Evolutionary conservation across 2,113 vertebrate species (phyloP).

Genomic region (Syngnathoides biaculeatus): DNA sequence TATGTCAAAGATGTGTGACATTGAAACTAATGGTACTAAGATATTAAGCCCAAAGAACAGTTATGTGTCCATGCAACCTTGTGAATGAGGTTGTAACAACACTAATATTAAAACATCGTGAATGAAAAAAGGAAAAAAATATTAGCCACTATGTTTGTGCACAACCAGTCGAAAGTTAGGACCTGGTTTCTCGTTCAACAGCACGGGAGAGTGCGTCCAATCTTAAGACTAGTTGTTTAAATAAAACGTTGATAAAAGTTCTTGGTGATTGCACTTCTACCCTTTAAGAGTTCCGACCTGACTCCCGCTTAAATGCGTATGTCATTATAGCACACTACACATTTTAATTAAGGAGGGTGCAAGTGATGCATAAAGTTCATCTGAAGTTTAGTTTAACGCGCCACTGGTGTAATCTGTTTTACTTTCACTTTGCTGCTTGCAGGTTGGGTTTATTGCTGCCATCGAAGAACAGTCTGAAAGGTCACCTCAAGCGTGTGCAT

Average conservation of each 20-base stretch:
- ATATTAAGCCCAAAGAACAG: too few relatives aligned
- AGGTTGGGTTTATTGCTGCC: neutral
- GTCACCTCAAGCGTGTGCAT: neutral
- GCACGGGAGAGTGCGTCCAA: neutral
- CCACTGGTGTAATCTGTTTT: neutral
- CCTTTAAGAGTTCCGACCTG: neutral
- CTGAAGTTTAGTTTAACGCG: neutral
- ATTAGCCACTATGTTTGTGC: too few relatives aligned
- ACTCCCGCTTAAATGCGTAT: neutral
- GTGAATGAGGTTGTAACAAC: too few relatives aligned
- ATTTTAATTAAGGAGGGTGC: neutral
- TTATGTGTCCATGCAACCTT: too few relatives aligned
- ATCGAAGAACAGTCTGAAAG: neutral
- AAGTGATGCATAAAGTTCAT: constrained; percentile 1
- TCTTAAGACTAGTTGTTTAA: neutral
- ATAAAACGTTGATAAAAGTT: neutral
- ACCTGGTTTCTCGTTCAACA: too few relatives aligned
- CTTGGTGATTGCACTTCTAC: neutral
- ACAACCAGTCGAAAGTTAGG: too few relatives aligned
- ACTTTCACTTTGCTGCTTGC: neutral
- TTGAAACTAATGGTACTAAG: too few relatives aligned
- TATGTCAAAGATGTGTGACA: too few relatives aligned
- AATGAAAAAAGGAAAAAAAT: neutral
- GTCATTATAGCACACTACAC: neutral
- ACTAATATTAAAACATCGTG: neutral